phyloP scores from a whole-genome alignment of 2,888 invertebrate genomes.

The Dasypogon diadema region DNA sequence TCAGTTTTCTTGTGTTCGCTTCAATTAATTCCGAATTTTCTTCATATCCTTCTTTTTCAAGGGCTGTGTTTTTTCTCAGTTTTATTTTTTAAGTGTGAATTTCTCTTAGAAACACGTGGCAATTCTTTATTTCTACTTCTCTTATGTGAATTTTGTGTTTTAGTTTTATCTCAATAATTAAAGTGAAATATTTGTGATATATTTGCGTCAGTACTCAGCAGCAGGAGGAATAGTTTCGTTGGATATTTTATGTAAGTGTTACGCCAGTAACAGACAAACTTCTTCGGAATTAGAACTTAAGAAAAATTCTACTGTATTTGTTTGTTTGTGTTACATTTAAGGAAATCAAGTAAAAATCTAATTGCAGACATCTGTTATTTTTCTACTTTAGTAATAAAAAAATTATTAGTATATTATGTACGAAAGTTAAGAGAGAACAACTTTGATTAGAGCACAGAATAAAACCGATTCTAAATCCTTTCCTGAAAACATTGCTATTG shows the following conservation, averaged over 20 bases:
- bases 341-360: too few species aligned
- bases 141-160: not conserved
- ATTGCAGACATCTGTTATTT: too few species aligned
- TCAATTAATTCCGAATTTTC: not conserved
- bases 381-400: too few species aligned
- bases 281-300: too few species aligned
- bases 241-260: not conserved
- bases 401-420: too few species aligned
- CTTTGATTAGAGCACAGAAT: too few species aligned
- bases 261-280: too few species aligned
- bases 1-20: not conserved
- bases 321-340: too few species aligned
- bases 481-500: too few species aligned
- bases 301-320: too few species aligned
- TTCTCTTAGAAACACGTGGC: not conserved
- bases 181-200: not conserved
- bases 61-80: not conserved
- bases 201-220: not conserved
- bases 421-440: too few species aligned
- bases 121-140: not conserved
- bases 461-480: too few species aligned
- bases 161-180: not conserved
- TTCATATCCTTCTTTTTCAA: not conserved
- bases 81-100: not conserved
- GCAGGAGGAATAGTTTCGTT: not conserved